Evolutionary conservation across 2,113 vertebrate species (phyloP).

Genomic region (Aviceda subcristata): DNA sequence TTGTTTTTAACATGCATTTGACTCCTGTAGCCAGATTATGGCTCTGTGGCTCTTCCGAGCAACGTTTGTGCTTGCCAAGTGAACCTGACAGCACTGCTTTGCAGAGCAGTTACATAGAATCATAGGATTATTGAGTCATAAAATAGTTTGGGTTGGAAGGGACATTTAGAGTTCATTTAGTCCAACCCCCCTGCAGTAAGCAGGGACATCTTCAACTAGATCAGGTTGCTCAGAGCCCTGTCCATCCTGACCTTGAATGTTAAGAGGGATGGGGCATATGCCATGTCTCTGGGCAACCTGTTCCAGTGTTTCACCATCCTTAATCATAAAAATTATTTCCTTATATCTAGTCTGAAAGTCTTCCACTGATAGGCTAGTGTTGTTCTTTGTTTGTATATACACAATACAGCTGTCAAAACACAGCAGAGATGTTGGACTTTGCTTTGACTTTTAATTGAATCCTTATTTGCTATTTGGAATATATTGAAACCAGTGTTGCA

Average conservation of each 20-base stretch:
- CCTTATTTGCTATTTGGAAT: not conserved
- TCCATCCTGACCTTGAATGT: not conserved
- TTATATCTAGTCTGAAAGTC: not conserved
- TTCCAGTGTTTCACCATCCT: not conserved
- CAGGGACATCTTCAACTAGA: not conserved
- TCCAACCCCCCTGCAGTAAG: not conserved
- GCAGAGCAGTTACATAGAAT: not conserved
- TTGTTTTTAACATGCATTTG: not conserved
- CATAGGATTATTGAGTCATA: not conserved
- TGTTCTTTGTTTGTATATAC: not conserved
- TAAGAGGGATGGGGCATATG: not conserved
- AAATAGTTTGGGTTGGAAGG: not conserved
- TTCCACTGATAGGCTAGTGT: not conserved
- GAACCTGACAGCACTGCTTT: not conserved
- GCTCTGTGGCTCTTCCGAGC: not conserved
- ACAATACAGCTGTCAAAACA: not conserved
- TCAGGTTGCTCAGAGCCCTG: not conserved
- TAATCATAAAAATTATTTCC: not conserved
- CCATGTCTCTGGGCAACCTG: not conserved
- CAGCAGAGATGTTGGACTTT: not conserved
- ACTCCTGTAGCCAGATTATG: not conserved
- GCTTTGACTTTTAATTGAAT: not conserved
- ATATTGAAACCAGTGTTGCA: not conserved
- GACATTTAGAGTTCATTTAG: not conserved
- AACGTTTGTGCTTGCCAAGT: not conserved